These are phyloP conservation scores for Hydrotaea cyrtoneurina DNA, from an alignment of 2,888 invertebrate genomes.

Conservation along the genomic window DNA sequence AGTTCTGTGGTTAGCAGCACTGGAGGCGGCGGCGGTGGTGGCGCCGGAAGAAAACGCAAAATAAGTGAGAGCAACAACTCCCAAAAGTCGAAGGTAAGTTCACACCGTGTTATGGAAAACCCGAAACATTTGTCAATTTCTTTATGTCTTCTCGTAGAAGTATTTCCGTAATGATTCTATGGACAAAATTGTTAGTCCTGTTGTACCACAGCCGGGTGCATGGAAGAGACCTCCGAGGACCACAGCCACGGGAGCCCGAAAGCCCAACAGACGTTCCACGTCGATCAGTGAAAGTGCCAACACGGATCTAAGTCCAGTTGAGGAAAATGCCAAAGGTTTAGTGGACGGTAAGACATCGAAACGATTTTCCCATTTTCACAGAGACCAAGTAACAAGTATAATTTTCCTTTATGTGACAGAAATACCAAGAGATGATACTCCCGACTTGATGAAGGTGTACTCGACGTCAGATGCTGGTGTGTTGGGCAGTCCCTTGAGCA, in stretches of 20 bases:
- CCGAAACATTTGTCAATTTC: neutral
- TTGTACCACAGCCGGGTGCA: slow-evolving; percentile 93
- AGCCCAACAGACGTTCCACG: slow-evolving; percentile 79
- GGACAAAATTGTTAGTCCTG: slow-evolving; percentile 95
- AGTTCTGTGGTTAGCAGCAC: slow-evolving; percentile 71
- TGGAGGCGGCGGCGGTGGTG: slow-evolving; percentile 69
- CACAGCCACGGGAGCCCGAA: slow-evolving; percentile 78
- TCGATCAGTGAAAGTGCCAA: slow-evolving; percentile 82
- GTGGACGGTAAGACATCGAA: slow-evolving; percentile 73
- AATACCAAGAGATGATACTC: slow-evolving; percentile 76
- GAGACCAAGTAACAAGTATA: neutral
- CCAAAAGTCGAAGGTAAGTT: slow-evolving; percentile 79
- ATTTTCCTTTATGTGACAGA: slow-evolving; percentile 69
- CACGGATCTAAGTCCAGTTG: slow-evolving; percentile 80
- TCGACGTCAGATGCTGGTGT: slow-evolving; percentile 69
- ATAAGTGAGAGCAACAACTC: slow-evolving; percentile 80
- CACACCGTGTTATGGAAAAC: neutral
- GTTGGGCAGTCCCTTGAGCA: slow-evolving; percentile 75
- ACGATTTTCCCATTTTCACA: neutral
- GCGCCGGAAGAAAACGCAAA: slow-evolving; percentile 78
- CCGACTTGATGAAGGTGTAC: slow-evolving; percentile 71
- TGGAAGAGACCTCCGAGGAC: slow-evolving; percentile 85
- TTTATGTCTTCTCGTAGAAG: slow-evolving; percentile 70
- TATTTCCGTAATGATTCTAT: slow-evolving; percentile 87
- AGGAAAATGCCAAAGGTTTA: slow-evolving; percentile 75